phyloP scores from a whole-genome alignment of 2,113 vertebrate species.

The Strigops habroptila region DNA sequence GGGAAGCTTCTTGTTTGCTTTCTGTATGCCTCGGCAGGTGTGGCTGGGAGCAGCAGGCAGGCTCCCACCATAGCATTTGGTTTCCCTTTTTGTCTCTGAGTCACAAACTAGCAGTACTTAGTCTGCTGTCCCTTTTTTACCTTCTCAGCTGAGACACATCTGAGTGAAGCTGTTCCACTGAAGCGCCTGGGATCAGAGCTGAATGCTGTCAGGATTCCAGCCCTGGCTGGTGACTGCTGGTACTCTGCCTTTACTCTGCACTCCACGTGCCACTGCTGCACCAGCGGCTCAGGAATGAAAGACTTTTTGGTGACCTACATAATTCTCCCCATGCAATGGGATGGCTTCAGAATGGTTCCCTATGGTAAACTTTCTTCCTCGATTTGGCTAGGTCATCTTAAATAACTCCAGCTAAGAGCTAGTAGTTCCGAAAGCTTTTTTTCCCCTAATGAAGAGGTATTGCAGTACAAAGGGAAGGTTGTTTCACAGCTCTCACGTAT shows the following conservation, averaged over 20 bases:
- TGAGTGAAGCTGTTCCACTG: fast-evolving
- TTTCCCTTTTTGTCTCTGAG: neutral
- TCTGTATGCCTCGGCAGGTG: neutral
- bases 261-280: neutral
- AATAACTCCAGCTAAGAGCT: neutral
- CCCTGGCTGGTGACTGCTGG: neutral
- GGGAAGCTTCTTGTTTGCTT: neutral
- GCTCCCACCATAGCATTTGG: neutral
- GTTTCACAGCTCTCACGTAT: neutral
- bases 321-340: neutral
- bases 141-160: neutral
- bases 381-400: neutral
- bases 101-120: neutral
- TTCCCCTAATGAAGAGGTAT: neutral
- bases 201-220: neutral
- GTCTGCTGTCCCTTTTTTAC: neutral
- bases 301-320: neutral
- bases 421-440: neutral
- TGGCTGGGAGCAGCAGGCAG: neutral
- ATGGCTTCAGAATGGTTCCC: constrained; percentile 21
- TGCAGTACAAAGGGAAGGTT: neutral
- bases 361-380: neutral
- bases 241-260: neutral
- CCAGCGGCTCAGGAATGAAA: neutral
- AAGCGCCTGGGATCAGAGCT: neutral